Evolutionary conservation across 2,797 vertebrate species (phyloP).

Genomic region (Iguana delicatissima): DNA sequence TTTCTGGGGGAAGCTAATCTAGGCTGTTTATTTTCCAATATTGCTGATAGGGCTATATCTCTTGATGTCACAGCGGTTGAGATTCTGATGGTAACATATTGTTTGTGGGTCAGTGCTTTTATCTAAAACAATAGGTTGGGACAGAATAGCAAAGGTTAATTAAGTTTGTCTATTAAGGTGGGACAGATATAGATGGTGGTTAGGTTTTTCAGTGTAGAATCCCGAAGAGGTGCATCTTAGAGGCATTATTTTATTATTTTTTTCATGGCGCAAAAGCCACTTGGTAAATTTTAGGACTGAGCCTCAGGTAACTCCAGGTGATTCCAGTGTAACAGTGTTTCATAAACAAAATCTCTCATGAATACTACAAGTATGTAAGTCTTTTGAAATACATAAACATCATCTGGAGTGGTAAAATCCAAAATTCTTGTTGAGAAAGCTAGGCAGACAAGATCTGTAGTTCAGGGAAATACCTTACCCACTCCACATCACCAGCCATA

Average conservation of each 20-base stretch:
- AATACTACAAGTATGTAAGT: neutral
- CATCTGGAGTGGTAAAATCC: neutral
- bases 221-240: conserved; percentile 69
- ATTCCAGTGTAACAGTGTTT: neutral
- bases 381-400: neutral
- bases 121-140: conserved; percentile 86
- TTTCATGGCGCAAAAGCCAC: conserved; percentile 54
- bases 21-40: conserved; percentile 83
- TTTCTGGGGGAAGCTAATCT: conserved; percentile 88
- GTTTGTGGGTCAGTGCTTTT: conserved; percentile 93
- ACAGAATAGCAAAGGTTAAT: conserved; percentile 99
- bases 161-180: conserved; percentile 92
- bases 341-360: neutral
- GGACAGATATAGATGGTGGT: conserved; percentile 79
- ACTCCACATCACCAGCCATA: neutral
- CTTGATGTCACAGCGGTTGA: conserved; percentile 78
- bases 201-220: conserved; percentile 68
- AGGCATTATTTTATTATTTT: conserved; percentile 54
- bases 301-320: conserved; percentile 36
- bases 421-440: neutral
- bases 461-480: neutral
- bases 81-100: conserved; percentile 90
- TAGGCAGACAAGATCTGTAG: neutral
- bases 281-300: conserved; percentile 47
- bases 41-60: conserved; percentile 89